phyloP scores from a whole-genome alignment of 2,797 vertebrate species.

The Taenioides sp. region DNA sequence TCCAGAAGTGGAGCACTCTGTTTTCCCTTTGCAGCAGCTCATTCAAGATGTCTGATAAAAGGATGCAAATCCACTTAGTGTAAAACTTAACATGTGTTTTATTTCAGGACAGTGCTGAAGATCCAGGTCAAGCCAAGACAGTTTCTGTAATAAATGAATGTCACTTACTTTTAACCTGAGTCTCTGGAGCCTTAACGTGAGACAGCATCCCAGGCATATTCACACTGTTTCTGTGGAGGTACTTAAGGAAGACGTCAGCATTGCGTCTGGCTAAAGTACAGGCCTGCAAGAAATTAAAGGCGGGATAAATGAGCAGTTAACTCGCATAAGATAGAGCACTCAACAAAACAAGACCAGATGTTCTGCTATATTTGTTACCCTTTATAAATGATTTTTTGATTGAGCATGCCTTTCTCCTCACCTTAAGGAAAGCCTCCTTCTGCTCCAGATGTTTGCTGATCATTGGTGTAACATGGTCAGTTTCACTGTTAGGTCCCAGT shows the following conservation, averaged over 20 bases:
- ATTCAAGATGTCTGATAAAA: constrained; percentile 89
- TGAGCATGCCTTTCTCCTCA: constrained; percentile 41
- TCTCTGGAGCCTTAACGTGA: constrained; percentile 90
- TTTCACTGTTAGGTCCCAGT: constrained; percentile 95
- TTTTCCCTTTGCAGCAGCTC: constrained; percentile 97
- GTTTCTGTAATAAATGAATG: background rate
- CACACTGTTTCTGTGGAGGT: constrained; percentile 91
- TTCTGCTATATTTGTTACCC: background rate
- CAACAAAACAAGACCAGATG: background rate
- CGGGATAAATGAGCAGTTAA: background rate
- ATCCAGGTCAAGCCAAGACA: background rate
- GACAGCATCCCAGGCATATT: constrained; percentile 95
- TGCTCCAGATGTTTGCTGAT: constrained; percentile 98
- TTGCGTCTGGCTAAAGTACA: constrained; percentile 90
- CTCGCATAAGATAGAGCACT: background rate
- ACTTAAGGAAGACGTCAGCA: constrained; percentile 93
- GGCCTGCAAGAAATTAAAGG: constrained; percentile 70
- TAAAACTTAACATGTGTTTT: background rate
- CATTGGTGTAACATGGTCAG: constrained; percentile 97
- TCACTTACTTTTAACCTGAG: constrained; percentile 93
- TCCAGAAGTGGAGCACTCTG: constrained; percentile 97
- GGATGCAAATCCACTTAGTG: constrained; percentile 11
- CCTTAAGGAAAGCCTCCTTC: constrained; percentile 98
- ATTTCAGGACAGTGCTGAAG: background rate
- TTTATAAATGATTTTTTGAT: background rate